Base-by-base conservation (phyloP, 30 jellyfish, hydroid and myxozoan species). In the Catostylus mosaicus region DNA sequence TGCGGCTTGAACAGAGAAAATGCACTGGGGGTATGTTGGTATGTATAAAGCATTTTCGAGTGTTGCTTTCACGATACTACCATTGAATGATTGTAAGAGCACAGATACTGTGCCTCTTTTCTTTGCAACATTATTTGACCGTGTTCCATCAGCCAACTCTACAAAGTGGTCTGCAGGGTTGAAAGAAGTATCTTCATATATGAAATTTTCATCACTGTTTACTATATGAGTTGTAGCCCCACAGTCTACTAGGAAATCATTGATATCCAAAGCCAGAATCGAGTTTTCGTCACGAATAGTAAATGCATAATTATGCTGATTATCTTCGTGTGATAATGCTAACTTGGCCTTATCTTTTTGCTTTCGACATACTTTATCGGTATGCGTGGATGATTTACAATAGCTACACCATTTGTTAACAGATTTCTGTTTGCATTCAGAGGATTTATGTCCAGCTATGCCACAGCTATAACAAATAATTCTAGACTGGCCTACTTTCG, bases 1-100 rank as follows among this genome's bases (percentile, higher is more conserved):
- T 43, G 57, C 93, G 70, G 96, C 70, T 59, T 89, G 92, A 24
- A 82, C 97, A 0, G 93, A 82, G 40, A 89, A 89, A 0, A 83
- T 89, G 46, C 88, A 56, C 56, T 80, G 89, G 0, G 97, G 97
- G 67, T 1, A 88, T 23, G 90, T 0, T 0, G 97, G 95, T 1
- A 88, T 50, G 40, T 12, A 88, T 2, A 88, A 50, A 0, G 79
- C 89, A 47, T 88, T 63, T 47, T 70, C 78, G 0, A 88, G 91
- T 80, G 87, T 65, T 0, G 72, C 91, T 51, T 88, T 31, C 45
- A 60, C 91, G 4, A 48, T 2, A 0, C 71, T 80, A 24, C 95
- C 95, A 11, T 43, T 79, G 1, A 50, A 1, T 11, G 90, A 20
- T 0, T 54, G 51, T 1, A 87, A 68, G 33, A 50, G 4, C 23